A percentile compares a stretch with the other conserved stretches of the same genome.
phyloP scores from a whole-genome alignment of 2,797 vertebrate genomes.

The Microctenopoma steveboyesi region DNA sequence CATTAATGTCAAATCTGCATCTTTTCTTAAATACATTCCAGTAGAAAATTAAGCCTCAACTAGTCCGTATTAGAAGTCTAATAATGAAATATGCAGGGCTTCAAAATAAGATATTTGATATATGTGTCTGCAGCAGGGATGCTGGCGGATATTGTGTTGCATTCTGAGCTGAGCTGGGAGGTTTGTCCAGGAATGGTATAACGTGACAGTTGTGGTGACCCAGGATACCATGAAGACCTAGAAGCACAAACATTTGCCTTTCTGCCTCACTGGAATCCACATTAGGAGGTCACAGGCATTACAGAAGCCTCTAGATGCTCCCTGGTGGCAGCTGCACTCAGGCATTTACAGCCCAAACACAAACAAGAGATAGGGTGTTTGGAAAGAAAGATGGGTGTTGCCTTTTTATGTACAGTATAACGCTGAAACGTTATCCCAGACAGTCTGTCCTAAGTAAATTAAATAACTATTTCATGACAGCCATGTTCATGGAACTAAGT shows the following conservation, averaged over 20 bases:
- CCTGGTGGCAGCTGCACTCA: conserved; percentile 71
- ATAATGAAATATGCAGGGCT: conserved; percentile 54
- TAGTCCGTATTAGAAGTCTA: conserved; percentile 42
- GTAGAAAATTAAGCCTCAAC: conserved; percentile 34
- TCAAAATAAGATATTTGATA: conserved; percentile 55
- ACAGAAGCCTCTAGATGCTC: conserved; percentile 51
- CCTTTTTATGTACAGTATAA: conserved; percentile 38
- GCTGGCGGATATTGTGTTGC: conserved; percentile 52
- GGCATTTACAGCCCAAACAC: conserved; percentile 65
- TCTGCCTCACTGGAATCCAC: conserved; percentile 76
- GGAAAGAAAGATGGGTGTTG: conserved; percentile 32
- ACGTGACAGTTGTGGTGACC: conserved; percentile 67
- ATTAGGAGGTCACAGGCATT: conserved; percentile 74
- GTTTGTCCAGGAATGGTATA: conserved; percentile 48
- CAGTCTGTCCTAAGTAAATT: conserved; percentile 25
- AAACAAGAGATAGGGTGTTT: conserved; percentile 67
- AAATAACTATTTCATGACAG: conserved; percentile 50
- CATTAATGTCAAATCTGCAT: conserved; percentile 46
- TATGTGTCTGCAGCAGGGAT: conserved; percentile 47
- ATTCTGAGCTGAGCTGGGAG: conserved; percentile 41
- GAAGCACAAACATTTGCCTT: conserved; percentile 64
- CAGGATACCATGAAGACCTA: conserved; percentile 56
- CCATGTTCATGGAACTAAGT: conserved; percentile 28
- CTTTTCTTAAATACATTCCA: conserved; percentile 40
- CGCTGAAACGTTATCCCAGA: conserved; percentile 20